Evolutionary conservation across 2,113 vertebrate species (phyloP), one percentile per base, ranked within the genome.

Genomic region (Bucco capensis): DNA sequence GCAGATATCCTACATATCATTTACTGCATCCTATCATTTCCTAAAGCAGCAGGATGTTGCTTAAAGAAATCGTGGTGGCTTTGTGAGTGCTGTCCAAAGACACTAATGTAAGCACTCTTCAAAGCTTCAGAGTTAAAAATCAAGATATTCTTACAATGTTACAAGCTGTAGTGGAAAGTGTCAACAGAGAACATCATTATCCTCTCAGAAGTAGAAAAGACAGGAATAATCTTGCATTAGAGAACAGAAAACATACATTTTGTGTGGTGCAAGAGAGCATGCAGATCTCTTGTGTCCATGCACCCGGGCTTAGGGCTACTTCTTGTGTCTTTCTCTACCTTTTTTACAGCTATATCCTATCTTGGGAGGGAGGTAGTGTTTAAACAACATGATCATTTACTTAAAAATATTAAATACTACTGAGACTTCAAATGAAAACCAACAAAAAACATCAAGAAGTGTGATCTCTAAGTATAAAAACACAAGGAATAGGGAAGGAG

Each of bases 1-100:
- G 27, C 31, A 79, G n/a, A 65, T 86, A 67, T 60, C 46, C 72
- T 65, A 38, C 47, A 42, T 60, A 72, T 69, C 8, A 61, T 85
- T 96, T 94, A 93, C 91, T 93, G 84, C 90, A 90, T 94, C 40
- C 5, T 87, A 27, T 75, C 70, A 67, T 92, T 88, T 91, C 83
- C 76, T 92, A 71, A 72, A 83, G 49, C 70, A 84, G 61, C 49
- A 70, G 33, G 5, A 69, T 70, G 74, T 77, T 58, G 89, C 54
- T 86, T 51, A 70, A 85, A 84, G 79, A 86, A 76, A 70, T 6
- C 0, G 0, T 61, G 53, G 10, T 14, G 38, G n/a, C 80, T 90
- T 38, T 44, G 22, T 2, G 24, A 94, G 78, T 88, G 71, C 74
- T 85, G 53, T 79, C 89, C 89, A 86, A 79, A 76, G 79, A 37